These are phyloP conservation scores for Panthera tigris DNA, from an alignment of 2,113 vertebrate genomes.

Conservation along the genomic window DNA sequence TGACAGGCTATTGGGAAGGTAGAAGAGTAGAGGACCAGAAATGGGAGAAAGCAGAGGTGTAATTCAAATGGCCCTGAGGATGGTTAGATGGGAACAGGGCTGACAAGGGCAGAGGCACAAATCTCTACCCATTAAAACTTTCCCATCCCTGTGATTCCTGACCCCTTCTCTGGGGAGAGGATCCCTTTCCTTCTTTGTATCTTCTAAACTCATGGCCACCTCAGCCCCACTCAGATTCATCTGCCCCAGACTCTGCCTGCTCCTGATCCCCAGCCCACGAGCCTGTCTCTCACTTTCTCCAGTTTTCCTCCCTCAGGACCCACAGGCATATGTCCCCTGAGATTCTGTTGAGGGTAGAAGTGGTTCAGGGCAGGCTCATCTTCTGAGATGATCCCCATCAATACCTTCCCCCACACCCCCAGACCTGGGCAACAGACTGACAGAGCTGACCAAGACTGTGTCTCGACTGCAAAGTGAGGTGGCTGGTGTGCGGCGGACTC, in stretches of 20 bases:
- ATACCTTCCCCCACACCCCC: neutral
- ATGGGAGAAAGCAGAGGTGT: neutral
- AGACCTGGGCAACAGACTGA: constrained; percentile 91
- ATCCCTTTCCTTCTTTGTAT: neutral
- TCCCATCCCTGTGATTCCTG: neutral
- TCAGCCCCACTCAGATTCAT: neutral
- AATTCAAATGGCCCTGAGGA: neutral
- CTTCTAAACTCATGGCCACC: neutral
- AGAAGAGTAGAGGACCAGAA: neutral
- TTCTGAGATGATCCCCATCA: neutral
- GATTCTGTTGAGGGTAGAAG: neutral
- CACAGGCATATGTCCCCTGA: neutral
- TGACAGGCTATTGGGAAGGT: neutral
- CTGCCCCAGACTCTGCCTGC: neutral
- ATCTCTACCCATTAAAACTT: neutral
- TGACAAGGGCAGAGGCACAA: neutral
- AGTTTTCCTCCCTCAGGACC: neutral
- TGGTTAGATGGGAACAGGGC: neutral
- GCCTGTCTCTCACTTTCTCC: neutral
- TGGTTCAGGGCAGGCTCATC: neutral
- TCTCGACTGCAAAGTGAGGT: constrained; percentile 87
- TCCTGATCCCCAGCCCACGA: neutral
- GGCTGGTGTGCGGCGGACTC: constrained; percentile 81
- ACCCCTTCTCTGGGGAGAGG: neutral
- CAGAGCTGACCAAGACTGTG: constrained; percentile 90